Evolutionary conservation across 2,797 vertebrate genomes (phyloP).

Genomic region (Coccyzus lansbergi): DNA sequence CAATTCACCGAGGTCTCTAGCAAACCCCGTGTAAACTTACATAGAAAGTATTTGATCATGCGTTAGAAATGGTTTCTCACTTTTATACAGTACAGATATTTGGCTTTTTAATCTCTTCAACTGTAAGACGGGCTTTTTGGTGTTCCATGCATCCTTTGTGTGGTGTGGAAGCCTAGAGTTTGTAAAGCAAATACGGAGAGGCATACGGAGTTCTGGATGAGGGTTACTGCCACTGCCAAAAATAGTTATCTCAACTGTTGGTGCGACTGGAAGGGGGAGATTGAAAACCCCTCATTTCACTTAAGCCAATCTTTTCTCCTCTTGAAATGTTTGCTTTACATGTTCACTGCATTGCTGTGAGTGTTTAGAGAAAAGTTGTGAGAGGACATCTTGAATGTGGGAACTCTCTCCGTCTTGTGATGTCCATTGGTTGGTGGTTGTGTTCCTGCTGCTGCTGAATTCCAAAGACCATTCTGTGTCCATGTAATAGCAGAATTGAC

Average conservation of each 20-base stretch:
- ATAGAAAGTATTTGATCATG: background rate
- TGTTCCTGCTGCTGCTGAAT: background rate
- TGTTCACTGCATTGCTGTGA: no score
- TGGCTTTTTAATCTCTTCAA: background rate
- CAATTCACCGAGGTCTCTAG: conserved; percentile 4
- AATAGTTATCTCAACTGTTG: background rate
- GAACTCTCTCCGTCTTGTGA: background rate
- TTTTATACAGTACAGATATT: background rate
- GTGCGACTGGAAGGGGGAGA: fast-evolving
- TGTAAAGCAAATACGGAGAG: background rate
- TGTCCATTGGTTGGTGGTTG: background rate
- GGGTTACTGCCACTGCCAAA: background rate
- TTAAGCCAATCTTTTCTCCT: background rate
- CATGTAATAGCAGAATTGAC: background rate
- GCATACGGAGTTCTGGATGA: background rate
- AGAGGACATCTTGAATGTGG: background rate
- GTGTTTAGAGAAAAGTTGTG: background rate
- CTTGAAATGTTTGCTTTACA: background rate
- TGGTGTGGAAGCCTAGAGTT: background rate
- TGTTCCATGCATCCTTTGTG: background rate
- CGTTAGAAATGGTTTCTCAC: background rate
- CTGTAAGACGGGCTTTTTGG: background rate
- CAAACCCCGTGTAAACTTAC: background rate
- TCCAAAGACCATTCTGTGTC: background rate
- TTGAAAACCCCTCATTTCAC: background rate